A percentile compares a stretch with the other conserved stretches of the same genome.
These are phyloP conservation scores for Emmelina monodactyla DNA, from an alignment of 2,888 invertebrate species.

Conservation along the genomic window DNA sequence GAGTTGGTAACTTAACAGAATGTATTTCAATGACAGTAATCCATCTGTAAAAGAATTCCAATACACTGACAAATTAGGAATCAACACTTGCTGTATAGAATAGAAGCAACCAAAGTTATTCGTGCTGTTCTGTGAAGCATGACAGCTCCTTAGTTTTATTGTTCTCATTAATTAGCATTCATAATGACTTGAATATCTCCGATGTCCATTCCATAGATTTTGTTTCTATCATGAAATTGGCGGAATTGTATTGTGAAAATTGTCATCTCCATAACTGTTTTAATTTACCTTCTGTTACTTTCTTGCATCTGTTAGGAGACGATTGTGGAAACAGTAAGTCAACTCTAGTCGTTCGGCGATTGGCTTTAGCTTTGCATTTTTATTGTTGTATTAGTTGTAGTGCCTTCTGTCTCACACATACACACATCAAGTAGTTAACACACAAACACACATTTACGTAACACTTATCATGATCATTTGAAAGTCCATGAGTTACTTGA, in stretches of 20 bases:
- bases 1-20: too few relatives aligned
- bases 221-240: slow-evolving; percentile 24
- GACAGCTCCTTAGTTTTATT: slow-evolving; percentile 23
- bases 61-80: too few relatives aligned
- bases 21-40: too few relatives aligned
- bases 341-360: slow-evolving; percentile 50
- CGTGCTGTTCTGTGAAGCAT: slow-evolving; percentile 21
- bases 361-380: slow-evolving; percentile 48
- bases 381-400: slow-evolving; percentile 38
- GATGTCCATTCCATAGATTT: neutral
- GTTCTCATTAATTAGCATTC: slow-evolving; percentile 7
- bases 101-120: neutral
- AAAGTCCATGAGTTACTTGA: too few relatives aligned
- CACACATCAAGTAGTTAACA: too few relatives aligned
- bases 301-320: slow-evolving; percentile 67
- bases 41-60: too few relatives aligned
- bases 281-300: slow-evolving; percentile 59
- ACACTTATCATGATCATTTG: too few relatives aligned
- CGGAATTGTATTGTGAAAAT: slow-evolving; percentile 14
- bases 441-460: too few relatives aligned
- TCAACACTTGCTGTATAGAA: too few relatives aligned
- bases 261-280: slow-evolving; percentile 47
- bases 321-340: slow-evolving; percentile 66
- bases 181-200: neutral
- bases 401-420: slow-evolving; percentile 24